phyloP scores from a whole-genome alignment of 2,797 vertebrate genomes.

The Syngnathus acus region DNA sequence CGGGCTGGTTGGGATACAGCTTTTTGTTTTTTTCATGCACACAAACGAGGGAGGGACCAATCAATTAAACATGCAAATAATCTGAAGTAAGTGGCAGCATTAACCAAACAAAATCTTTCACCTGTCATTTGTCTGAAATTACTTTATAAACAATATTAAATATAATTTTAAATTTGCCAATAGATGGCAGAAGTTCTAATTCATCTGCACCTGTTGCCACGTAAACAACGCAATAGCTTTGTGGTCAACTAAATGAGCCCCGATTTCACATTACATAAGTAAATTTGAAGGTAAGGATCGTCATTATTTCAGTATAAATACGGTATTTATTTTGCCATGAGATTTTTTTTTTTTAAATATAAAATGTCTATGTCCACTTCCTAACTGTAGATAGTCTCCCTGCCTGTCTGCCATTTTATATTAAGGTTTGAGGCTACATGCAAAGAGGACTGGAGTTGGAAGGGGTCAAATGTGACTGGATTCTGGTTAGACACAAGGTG shows the following conservation, averaged over 20 bases:
- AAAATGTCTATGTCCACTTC: not conserved
- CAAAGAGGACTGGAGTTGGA: constrained; percentile 15
- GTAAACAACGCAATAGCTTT: not conserved
- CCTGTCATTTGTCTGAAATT: too few relatives aligned
- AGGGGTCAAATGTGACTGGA: constrained; percentile 5
- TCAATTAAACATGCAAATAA: constrained; percentile 37
- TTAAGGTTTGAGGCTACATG: constrained; percentile 30
- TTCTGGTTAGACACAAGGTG: constrained; percentile 9
- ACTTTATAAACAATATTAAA: too few relatives aligned
- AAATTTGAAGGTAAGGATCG: too few relatives aligned
- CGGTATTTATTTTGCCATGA: not conserved
- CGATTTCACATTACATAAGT: not conserved
- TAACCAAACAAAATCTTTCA: not conserved
- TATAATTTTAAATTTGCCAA: not conserved
- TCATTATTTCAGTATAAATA: too few relatives aligned
- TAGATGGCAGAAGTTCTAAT: not conserved
- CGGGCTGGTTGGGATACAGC: not conserved
- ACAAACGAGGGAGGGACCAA: constrained; percentile 8
- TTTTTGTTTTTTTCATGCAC: constrained; percentile 1
- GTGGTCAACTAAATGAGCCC: not conserved
- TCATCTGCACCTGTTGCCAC: not conserved
- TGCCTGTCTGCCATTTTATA: too few relatives aligned
- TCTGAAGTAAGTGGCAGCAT: not conserved
- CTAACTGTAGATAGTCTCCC: not conserved
- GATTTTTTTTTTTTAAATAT: not conserved